These are phyloP conservation scores for Geotrypetes seraphini DNA, from an alignment of 2,797 vertebrate genomes.

Conservation along the genomic window DNA sequence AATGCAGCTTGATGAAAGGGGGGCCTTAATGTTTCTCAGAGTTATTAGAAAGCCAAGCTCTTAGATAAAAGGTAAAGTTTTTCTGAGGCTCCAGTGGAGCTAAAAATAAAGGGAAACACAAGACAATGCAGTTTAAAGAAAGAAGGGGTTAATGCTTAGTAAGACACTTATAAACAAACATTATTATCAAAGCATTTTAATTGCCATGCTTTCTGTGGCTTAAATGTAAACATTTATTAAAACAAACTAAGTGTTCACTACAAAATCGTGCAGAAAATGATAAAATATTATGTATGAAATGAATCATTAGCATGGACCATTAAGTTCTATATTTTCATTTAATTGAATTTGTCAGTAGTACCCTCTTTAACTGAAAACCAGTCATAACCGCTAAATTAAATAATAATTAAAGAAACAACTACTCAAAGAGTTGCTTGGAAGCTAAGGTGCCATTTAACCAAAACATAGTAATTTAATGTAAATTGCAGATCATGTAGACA, in stretches of 20 bases:
- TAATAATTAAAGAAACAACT: conserved; percentile 84
- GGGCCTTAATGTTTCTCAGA: too few species aligned
- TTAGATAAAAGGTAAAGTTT: too few species aligned
- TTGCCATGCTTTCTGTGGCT: conserved; percentile 50
- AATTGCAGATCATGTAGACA: conserved; percentile 60
- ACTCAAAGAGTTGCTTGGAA: conserved; percentile 71
- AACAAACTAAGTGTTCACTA: conserved; percentile 72
- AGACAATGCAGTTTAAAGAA: too few species aligned
- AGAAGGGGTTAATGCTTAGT: too few species aligned
- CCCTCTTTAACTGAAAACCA: conserved; percentile 84
- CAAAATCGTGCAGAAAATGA: conserved; percentile 78
- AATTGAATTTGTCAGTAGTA: conserved; percentile 96
- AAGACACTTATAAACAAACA: conserved; percentile 49
- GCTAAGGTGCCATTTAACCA: conserved; percentile 70
- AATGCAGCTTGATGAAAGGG: too few species aligned
- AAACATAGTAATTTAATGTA: conserved; percentile 75
- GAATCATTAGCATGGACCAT: conserved; percentile 90
- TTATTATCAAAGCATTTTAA: conserved; percentile 56
- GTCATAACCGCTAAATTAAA: conserved; percentile 81
- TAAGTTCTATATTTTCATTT: conserved; percentile 86
- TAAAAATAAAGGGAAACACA: too few species aligned
- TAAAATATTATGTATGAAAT: conserved; percentile 87
- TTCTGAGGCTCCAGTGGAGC: too few species aligned
- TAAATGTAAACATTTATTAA: conserved; percentile 67
- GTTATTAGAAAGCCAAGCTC: too few species aligned